Evolutionary conservation across 1,140 invertebrate species (phyloP), one percentile per base, ranked within the genome.

Genomic region (Archivesica marissinica): DNA sequence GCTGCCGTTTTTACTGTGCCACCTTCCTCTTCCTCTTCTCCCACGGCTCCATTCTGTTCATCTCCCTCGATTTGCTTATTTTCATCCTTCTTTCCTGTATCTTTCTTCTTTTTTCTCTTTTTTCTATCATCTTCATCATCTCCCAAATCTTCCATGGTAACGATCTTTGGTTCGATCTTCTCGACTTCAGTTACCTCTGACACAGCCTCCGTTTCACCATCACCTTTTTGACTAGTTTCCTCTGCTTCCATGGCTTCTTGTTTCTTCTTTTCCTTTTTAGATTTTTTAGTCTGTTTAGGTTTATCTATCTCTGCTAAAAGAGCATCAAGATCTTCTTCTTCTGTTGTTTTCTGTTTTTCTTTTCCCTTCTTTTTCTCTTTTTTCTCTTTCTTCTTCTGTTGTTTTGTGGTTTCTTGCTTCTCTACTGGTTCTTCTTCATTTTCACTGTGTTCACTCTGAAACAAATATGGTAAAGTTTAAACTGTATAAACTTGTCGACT

Each of bases 311-410:
- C 91, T 33, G 97, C 97, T 87, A 98, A 93, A 59, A 97, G 96
- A 93, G 97, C 96, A 91, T 98, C 97, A 84, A 97, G 95, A 92
- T 98, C 97, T 90, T 97, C 97, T 91, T 97, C 96, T 91, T 97
- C 97, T 74, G 97, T 96, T 89, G 96, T 96, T 59, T 88, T 88
- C 33, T 85, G 44, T 39, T 91, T 91, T 20, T 89, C 90, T 78
- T 92, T 91, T 35, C 89, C 86, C 41, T 86, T 59, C 30, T 91
- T 91, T 28, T 89, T 88, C 61, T 92, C 89, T 61, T 89, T 89
- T 39, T 91, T 88, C 11, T 86, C 76, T 66, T 90, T 89, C 50
- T 85, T 86, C 35, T 75, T 38, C 28, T 61, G 79, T 56, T 78
- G 47, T 59, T 59, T 41, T 41, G 59, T 81, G 25, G 59, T 25